These are phyloP conservation scores for Octodon degus DNA, from an alignment of 2,113 vertebrate genomes.

Conservation along the genomic window DNA sequence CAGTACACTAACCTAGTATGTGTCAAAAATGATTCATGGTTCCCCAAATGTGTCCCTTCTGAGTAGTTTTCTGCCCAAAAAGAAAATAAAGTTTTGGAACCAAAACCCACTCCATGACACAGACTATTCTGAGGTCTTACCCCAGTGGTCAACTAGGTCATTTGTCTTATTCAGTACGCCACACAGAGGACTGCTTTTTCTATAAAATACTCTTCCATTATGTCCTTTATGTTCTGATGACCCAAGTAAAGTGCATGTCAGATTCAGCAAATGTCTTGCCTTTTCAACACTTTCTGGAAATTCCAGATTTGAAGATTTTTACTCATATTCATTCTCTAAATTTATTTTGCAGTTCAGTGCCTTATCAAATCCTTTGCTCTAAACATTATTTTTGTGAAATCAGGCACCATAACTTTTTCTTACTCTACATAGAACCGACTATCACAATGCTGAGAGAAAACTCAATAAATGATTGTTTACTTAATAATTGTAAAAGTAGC, in stretches of 20 bases:
- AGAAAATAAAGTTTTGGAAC: slow-evolving; percentile 14
- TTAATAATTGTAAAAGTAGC: background rate
- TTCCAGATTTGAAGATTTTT: background rate
- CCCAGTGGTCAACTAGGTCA: background rate
- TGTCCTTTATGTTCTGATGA: background rate
- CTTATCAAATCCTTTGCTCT: background rate
- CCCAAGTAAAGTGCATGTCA: background rate
- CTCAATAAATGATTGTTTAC: background rate
- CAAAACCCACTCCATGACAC: background rate
- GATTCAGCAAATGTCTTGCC: background rate
- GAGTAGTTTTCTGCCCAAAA: background rate
- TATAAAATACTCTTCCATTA: background rate
- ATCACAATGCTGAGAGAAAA: background rate
- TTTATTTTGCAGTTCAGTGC: background rate
- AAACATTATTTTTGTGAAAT: background rate
- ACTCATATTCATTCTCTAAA: background rate
- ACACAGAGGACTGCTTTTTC: background rate
- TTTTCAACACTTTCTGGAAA: background rate
- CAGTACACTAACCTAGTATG: background rate
- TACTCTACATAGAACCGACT: background rate
- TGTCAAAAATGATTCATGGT: slow-evolving; percentile 51
- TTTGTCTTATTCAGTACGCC: background rate
- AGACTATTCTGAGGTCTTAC: background rate
- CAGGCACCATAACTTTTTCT: background rate
- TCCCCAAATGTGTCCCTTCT: background rate